A percentile compares a stretch with the other conserved stretches of the same genome.
Conservation (phyloP, 1,140 invertebrate genomes). For the Trachymyrmex cornetzi region DNA sequence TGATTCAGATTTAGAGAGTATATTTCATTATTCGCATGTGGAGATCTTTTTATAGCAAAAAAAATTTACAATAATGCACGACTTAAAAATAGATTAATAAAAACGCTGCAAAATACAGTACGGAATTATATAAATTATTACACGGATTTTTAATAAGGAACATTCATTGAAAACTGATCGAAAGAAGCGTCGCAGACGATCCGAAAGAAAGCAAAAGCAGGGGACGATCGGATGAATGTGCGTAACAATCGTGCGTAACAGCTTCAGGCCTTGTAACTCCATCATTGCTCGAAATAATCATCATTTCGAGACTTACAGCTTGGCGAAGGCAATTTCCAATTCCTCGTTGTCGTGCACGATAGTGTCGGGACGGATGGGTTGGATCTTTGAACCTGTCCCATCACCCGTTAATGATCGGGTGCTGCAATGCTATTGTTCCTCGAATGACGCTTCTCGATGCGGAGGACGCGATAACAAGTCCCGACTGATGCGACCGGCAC, state of each 20-base stretch:
- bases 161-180: not conserved
- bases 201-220: not conserved
- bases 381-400: constrained; percentile 45
- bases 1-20: too few species aligned
- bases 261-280: not conserved
- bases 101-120: not conserved
- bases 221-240: too few species aligned
- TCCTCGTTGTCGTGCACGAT: constrained; percentile 37
- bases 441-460: constrained; percentile 55
- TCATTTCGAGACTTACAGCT: constrained; percentile 31
- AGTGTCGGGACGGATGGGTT: not conserved
- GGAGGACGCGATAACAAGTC: constrained; percentile 60
- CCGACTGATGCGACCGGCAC: constrained; percentile 36
- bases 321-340: constrained; percentile 50
- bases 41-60: not conserved
- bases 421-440: constrained; percentile 51
- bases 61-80: not conserved
- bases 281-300: constrained; percentile 21
- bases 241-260: constrained; percentile 17
- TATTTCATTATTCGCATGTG: not conserved
- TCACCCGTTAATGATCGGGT: constrained; percentile 45
- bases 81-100: not conserved
- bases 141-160: not conserved
- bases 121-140: not conserved
- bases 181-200: not conserved